phyloP scores from a whole-genome alignment of 2,113 vertebrate genomes.

The Osmerus eperlanus region DNA sequence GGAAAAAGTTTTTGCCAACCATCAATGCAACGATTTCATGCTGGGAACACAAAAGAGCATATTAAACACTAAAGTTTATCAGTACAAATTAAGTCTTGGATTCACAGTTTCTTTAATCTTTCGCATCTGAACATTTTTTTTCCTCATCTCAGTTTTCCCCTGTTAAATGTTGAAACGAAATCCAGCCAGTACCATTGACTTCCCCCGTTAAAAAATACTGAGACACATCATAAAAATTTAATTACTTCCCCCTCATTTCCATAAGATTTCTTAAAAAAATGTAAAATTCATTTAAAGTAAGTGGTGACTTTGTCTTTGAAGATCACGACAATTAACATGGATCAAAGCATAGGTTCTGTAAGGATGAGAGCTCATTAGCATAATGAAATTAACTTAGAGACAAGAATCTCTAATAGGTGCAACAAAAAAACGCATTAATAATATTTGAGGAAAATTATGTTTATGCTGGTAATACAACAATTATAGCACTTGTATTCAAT shows the following conservation, averaged over 20 bases:
- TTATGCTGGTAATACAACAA: conserved; percentile 97
- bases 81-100: conserved; percentile 95
- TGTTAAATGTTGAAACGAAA: conserved; percentile 91
- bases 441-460: conserved; percentile 98
- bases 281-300: conserved; percentile 99
- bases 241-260: conserved; percentile 98
- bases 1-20: conserved; percentile 42
- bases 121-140: conserved; percentile 89
- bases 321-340: conserved; percentile 98
- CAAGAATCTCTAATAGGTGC: conserved; percentile 99
- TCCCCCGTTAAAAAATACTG: conserved; percentile 88
- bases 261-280: conserved; percentile 99
- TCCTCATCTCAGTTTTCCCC: conserved; percentile 85
- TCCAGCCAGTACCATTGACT: conserved; percentile 86
- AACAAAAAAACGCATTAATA: conserved; percentile 96
- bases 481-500: conserved; percentile 97
- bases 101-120: conserved; percentile 98
- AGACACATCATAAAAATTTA: conserved; percentile 99
- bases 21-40: conserved; percentile 78
- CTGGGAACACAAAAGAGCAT: conserved; percentile 95
- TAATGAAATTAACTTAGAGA: conserved; percentile 99
- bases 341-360: conserved; percentile 99
- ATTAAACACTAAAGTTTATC: conserved; percentile 98
- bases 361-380: conserved; percentile 99
- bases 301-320: conserved; percentile 99